phyloP scores from a whole-genome alignment of 2,888 invertebrate species.

The Strigamia crassipes region DNA sequence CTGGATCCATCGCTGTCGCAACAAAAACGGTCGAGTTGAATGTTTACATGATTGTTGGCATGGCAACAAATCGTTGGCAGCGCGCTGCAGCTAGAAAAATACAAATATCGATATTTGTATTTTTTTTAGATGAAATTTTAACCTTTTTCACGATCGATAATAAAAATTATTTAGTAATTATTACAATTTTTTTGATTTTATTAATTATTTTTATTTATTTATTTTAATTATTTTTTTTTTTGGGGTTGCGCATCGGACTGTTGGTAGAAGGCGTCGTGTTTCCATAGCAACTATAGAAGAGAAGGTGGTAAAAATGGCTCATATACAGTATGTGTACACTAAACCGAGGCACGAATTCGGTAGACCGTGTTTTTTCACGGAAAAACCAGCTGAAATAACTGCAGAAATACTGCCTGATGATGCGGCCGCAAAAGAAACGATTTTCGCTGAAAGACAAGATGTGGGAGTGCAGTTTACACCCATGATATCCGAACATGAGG shows the following conservation, averaged over 20 bases:
- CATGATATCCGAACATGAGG: conserved; percentile 61
- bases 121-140: too few species aligned
- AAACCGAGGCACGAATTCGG: conserved; percentile 61
- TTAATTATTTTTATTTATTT: background rate
- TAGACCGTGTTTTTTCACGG: conserved; percentile 60
- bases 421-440: conserved; percentile 56
- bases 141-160: too few species aligned
- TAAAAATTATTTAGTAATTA: background rate
- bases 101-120: too few species aligned
- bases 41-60: background rate
- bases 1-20: too few species aligned
- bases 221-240: background rate
- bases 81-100: background rate
- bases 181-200: background rate
- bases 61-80: background rate
- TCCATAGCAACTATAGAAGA: background rate
- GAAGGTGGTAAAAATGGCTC: conserved; percentile 53
- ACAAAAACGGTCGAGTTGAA: background rate
- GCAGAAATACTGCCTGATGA: conserved; percentile 60
- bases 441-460: conserved; percentile 59
- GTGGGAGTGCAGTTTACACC: conserved; percentile 59
- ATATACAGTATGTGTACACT: conserved; percentile 60
- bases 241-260: background rate
- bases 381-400: conserved; percentile 60
- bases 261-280: background rate